phyloP scores from a whole-genome alignment of 2,113 vertebrate species.

The Plecturocebus donacophilus region DNA sequence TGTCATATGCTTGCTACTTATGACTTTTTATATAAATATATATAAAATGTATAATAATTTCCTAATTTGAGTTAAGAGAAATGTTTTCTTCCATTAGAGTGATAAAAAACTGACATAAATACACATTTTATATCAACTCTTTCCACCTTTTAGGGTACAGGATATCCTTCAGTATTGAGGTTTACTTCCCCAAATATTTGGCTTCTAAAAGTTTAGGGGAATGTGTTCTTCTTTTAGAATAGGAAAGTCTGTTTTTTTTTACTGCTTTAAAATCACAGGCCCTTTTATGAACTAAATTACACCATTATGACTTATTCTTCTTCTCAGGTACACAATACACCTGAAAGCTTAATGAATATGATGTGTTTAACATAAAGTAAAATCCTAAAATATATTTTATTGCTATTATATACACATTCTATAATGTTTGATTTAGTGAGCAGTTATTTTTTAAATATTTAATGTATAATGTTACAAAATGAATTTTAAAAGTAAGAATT shows the following conservation, averaged over 20 bases:
- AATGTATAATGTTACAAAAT: neutral
- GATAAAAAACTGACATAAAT: constrained; percentile 6
- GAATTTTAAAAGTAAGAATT: neutral
- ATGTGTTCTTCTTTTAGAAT: constrained; percentile 31
- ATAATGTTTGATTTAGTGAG: neutral
- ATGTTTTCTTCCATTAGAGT: constrained; percentile 81
- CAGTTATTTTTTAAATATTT: neutral
- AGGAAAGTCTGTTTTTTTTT: neutral
- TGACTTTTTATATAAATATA: constrained; percentile 88
- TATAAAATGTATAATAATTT: constrained; percentile 89
- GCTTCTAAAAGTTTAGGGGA: constrained; percentile 34
- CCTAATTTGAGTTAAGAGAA: constrained; percentile 84
- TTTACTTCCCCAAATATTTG: neutral
- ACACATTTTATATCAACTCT: neutral
- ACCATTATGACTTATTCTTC: neutral
- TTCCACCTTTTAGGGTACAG: neutral
- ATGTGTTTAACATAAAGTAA: constrained; percentile 33
- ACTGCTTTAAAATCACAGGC: constrained; percentile 29
- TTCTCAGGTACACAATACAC: neutral
- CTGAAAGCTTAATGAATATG: neutral
- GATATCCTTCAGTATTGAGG: neutral
- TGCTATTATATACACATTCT: neutral
- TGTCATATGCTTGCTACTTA: constrained; percentile 89
- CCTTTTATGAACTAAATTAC: neutral
- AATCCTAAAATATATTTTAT: neutral